A percentile compares a stretch with the other conserved stretches of the same genome.
Conservation (phyloP, 2,797 vertebrate genomes). For the Gadopsis bispinosus region DNA sequence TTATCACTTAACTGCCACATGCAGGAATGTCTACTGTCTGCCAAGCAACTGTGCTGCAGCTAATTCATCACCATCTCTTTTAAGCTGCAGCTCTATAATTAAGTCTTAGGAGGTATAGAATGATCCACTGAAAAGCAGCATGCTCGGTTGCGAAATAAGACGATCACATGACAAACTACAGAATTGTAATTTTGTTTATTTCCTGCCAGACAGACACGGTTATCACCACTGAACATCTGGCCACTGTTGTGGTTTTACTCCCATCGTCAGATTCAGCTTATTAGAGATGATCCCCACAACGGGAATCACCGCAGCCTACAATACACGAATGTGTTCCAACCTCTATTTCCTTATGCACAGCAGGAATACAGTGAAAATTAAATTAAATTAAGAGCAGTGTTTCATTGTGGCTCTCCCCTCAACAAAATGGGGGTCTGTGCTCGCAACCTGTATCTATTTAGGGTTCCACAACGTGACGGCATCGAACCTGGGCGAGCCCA, state of each 20-base stretch:
- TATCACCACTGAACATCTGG: slow-evolving; percentile 5
- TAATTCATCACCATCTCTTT: slow-evolving; percentile 40
- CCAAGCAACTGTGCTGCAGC: slow-evolving; percentile 42
- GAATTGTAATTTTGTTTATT: background rate
- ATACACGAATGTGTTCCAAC: background rate
- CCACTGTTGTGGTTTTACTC: background rate
- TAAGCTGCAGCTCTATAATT: slow-evolving; percentile 35
- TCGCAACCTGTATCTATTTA: slow-evolving; percentile 38
- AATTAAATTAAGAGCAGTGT: slow-evolving; percentile 3
- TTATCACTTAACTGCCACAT: slow-evolving; percentile 27
- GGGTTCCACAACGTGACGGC: slow-evolving; percentile 51
- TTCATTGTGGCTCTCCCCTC: slow-evolving; percentile 30
- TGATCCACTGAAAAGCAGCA: slow-evolving; percentile 14
- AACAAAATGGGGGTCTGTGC: slow-evolving; percentile 69
- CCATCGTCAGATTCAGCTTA: slow-evolving; percentile 14
- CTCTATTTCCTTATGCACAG: background rate
- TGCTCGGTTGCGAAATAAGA: slow-evolving; percentile 14
- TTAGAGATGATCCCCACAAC: background rate
- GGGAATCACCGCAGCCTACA: slow-evolving; percentile 2
- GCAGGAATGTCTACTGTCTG: slow-evolving; percentile 20
- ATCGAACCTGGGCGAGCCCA: slow-evolving; percentile 65
- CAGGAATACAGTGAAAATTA: background rate
- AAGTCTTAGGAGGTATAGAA: slow-evolving; percentile 20
- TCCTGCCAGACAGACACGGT: background rate
- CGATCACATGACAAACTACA: slow-evolving; percentile 24